Conservation (phyloP, 2,113 vertebrate genomes). For the Cyanoderma ruficeps region DNA sequence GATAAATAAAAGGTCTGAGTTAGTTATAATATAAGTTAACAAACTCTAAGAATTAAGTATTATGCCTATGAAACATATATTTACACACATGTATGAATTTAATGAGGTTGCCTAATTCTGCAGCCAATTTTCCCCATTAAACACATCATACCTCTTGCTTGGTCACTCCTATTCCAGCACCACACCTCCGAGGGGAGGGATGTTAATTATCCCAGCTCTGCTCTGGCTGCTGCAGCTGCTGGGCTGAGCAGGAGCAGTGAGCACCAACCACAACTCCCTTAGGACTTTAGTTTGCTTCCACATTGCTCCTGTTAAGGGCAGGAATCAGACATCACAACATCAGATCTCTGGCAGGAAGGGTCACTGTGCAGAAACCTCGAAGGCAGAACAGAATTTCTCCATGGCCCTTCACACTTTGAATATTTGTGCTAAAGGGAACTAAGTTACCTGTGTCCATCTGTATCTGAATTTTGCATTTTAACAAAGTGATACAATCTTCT, state of each 20-base stretch:
- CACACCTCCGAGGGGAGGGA: neutral
- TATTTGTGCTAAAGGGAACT: neutral
- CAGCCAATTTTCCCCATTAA: neutral
- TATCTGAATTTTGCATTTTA: conserved; percentile 6
- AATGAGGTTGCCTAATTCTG: neutral
- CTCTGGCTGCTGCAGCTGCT: neutral
- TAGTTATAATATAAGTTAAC: conserved; percentile 3
- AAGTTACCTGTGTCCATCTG: neutral
- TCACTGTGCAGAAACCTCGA: neutral
- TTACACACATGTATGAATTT: neutral
- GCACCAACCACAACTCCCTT: neutral
- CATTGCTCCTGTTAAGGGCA: neutral
- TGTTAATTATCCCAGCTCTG: neutral
- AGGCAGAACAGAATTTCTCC: neutral
- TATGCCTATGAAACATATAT: neutral
- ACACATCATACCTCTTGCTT: neutral
- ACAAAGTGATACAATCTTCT: neutral
- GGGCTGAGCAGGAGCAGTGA: neutral
- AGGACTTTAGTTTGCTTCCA: neutral
- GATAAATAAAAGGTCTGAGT: neutral
- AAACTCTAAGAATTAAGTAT: conserved; percentile 7
- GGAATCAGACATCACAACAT: neutral
- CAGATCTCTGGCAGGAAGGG: neutral
- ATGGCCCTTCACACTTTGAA: neutral
- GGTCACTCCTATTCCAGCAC: neutral